phyloP scores from a whole-genome alignment of 2,113 vertebrate genomes.

The Phyllopteryx taeniolatus region DNA sequence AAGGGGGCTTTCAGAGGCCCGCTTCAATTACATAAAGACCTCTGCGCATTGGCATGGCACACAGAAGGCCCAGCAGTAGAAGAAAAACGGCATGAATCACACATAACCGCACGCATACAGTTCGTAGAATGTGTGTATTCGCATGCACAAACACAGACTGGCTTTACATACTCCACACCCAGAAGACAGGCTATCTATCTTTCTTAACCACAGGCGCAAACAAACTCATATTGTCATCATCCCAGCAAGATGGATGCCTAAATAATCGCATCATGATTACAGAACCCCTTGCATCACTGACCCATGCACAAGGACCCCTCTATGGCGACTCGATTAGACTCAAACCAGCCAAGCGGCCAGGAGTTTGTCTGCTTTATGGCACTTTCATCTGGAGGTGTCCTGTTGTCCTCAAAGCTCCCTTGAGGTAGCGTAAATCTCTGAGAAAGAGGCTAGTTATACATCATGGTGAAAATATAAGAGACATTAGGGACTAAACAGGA shows the following conservation, averaged over 20 bases:
- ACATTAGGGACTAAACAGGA: conserved; percentile 22
- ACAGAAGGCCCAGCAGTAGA: conserved; percentile 47
- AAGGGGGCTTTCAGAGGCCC: conserved; percentile 56
- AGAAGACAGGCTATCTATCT: conserved; percentile 6
- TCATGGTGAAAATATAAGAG: neutral
- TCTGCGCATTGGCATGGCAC: conserved; percentile 63
- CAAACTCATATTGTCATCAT: conserved; percentile 12
- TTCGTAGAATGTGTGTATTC: conserved; percentile 1
- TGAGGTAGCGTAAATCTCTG: conserved; percentile 23
- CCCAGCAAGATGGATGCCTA: conserved; percentile 31
- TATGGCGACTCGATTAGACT: conserved; percentile 13
- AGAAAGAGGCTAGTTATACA: neutral
- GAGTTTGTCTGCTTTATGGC: conserved; percentile 28
- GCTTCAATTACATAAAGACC: conserved; percentile 73
- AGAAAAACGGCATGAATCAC: conserved; percentile 56
- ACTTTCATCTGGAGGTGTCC: conserved; percentile 29
- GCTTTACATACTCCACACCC: neutral
- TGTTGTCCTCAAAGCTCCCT: conserved; percentile 26
- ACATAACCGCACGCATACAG: conserved; percentile 16
- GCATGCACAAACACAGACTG: conserved; percentile 14
- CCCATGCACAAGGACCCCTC: conserved; percentile 35
- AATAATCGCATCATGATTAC: conserved; percentile 40
- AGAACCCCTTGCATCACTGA: conserved; percentile 22
- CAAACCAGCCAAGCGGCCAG: conserved; percentile 4
- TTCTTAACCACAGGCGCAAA: conserved; percentile 18